Conservation (phyloP, 2,113 vertebrate genomes). For the Rhadina sibilatrix region DNA sequence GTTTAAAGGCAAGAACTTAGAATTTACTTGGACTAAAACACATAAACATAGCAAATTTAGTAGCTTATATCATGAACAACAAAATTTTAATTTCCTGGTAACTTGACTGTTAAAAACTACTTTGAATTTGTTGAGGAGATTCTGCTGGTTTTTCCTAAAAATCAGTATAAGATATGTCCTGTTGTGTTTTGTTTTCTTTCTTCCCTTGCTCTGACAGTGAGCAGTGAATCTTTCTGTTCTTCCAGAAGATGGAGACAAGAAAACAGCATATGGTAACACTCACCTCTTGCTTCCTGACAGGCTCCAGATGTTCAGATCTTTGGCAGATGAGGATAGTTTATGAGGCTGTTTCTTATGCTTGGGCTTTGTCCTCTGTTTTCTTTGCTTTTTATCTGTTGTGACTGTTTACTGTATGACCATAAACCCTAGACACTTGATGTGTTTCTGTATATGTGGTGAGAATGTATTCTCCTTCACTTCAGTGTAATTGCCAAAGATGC, state of each 20-base stretch:
- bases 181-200: neutral
- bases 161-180: neutral
- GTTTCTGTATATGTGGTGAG: neutral
- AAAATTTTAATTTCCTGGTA: neutral
- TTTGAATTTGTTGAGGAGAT: neutral
- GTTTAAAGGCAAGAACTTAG: neutral
- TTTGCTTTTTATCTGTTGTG: neutral
- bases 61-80: neutral
- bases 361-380: neutral
- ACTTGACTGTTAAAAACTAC: neutral
- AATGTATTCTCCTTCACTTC: neutral
- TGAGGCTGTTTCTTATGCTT: neutral
- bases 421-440: neutral
- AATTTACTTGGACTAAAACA: neutral
- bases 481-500: neutral
- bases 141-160: neutral
- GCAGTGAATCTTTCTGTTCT: neutral
- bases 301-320: neutral
- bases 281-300: neutral
- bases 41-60: neutral
- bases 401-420: neutral
- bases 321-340: neutral
- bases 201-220: neutral
- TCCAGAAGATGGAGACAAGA: slow-evolving; percentile 60
- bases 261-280: neutral